Conservation (phyloP, 2,888 invertebrate species). For the Drosophila recens region DNA sequence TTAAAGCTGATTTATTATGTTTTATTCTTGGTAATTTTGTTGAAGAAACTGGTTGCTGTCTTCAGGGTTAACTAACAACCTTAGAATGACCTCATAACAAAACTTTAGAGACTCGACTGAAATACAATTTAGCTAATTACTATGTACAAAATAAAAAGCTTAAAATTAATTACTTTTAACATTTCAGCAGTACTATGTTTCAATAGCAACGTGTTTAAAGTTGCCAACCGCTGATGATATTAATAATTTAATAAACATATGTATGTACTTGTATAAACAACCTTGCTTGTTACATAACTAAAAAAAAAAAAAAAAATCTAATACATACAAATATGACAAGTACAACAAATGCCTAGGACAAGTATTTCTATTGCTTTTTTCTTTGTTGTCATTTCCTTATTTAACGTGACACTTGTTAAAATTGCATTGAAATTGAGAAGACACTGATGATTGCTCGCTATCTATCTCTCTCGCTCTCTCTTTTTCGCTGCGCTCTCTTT, state of each 20-base stretch:
- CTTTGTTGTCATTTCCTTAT: slow-evolving; percentile 77
- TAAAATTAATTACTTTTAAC: slow-evolving; percentile 10
- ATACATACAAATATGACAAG: slow-evolving; percentile 25
- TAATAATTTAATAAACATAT: slow-evolving; percentile 13
- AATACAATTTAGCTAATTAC: slow-evolving; percentile 44
- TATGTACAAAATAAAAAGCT: slow-evolving; percentile 36
- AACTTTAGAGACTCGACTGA: slow-evolving; percentile 21
- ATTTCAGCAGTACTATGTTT: slow-evolving; percentile 9
- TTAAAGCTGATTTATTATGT: slow-evolving; percentile 12
- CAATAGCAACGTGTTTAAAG: slow-evolving; percentile 25
- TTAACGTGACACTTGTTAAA: slow-evolving; percentile 76
- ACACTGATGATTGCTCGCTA: slow-evolving; percentile 39
- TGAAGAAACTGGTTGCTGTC: slow-evolving; percentile 41
- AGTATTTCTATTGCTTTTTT: slow-evolving; percentile 34
- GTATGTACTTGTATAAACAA: slow-evolving; percentile 13
- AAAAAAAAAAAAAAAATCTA: slow-evolving; percentile 25
- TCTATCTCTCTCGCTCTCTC: slow-evolving; percentile 2
- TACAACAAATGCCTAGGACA: slow-evolving; percentile 28
- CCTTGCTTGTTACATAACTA: slow-evolving; percentile 56
- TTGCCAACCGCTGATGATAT: slow-evolving; percentile 26
- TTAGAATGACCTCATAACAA: slow-evolving; percentile 49
- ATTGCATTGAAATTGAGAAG: slow-evolving; percentile 81
- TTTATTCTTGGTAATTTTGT: slow-evolving; percentile 13
- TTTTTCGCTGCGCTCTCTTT: neutral
- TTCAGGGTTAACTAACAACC: slow-evolving; percentile 28